Evolutionary conservation across 2,113 vertebrate species (phyloP), one percentile per base, ranked within the genome.

Genomic region (Xiphias gladius): DNA sequence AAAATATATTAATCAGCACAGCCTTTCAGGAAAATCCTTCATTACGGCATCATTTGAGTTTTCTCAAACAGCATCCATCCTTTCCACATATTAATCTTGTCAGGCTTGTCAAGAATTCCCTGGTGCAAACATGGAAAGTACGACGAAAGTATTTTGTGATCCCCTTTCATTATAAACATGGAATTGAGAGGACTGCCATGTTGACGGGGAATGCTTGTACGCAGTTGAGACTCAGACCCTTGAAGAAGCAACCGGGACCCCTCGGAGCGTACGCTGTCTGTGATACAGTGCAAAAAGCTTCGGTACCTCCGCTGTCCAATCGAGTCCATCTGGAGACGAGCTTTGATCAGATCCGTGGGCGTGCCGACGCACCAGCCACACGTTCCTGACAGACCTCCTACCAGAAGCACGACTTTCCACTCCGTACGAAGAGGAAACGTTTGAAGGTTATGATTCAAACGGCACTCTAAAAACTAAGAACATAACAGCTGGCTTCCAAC

Each of bases 331-430:
- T 97, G 97, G 84, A 97, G 93, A 57, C 97, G 95, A 0, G 96
- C 92, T 73, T 97, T 97, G 85, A 97, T 94, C 88, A 97, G 96
- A 12, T 97, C 97, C 96, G 97, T 96, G 41, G 97, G 97, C 5
- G 96, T 97, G 41, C 92, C 96, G 17, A 96, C 82, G 0, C 92
- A 94, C 97, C 97, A 97, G 74, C 95, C 96, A 85, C 97, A 91
- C 26, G 93, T 95, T 28, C 97, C 97, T 0, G 97, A 95, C 0
- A 58, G 14, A 16, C 55, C 55, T 28, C 55, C 55, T 26, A 24
- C 55, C 26, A 58, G 55, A 58, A 58, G 55, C 55, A 58, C 55
- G 24, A 58, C 55, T 26, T 16, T 58, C 55, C 55, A 58, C 55
- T 58, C 55, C 28, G 55, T 58, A 58, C 2, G 24, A 28, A 58